Base-by-base conservation (phyloP, 2,113 vertebrate species). In the Entomyzon cyanotis region DNA sequence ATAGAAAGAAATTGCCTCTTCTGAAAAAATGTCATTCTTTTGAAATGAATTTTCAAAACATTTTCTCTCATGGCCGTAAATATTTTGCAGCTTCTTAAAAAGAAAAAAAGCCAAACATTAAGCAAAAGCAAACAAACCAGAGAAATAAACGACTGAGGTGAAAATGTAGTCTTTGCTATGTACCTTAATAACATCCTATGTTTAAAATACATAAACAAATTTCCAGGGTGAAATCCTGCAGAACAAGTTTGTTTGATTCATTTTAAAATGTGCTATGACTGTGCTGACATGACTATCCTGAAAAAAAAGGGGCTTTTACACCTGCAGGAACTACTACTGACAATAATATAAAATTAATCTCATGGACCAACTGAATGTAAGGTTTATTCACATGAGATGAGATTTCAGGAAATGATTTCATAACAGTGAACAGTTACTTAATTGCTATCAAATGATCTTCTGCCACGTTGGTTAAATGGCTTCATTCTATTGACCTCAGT, bases 41-140 rank as follows among this genome's bases (percentile, higher is more conserved):
- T 78, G 24, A 87, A 87, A 86, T 63, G 13, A 84, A 94, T 85
- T 86, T 84, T 90, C 87, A 84, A 94, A 94, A 95, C 47, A 82
- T 76, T 93, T 93, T 37, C 35, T 94, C 41, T 82, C 68, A 47
- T n/a, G 33, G 53, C 21, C 4, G 5, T 92, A 90, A 94, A 92
- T 64, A 39, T 87, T 83, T 55, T 25, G 17, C 75, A 93, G 75
- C 30, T 56, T 82, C 39, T 78, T 47, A 19, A 67, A 73, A 74
- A 67, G 39, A 47, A 31, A n/a, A 28, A 23, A 27, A 5, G 1
- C 16, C 49, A 73, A 93, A 84, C 11, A 69, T 69, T 35, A 84
- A 64, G n/a, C 31, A 74, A 24, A 94, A 87, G 50, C 31, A 63
- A 91, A 84, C 12, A 4, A 85, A 81, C 10, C 15, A 73, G 75